Base-by-base conservation (phyloP, 2,888 invertebrate genomes). In the Meandrusa payeni region DNA sequence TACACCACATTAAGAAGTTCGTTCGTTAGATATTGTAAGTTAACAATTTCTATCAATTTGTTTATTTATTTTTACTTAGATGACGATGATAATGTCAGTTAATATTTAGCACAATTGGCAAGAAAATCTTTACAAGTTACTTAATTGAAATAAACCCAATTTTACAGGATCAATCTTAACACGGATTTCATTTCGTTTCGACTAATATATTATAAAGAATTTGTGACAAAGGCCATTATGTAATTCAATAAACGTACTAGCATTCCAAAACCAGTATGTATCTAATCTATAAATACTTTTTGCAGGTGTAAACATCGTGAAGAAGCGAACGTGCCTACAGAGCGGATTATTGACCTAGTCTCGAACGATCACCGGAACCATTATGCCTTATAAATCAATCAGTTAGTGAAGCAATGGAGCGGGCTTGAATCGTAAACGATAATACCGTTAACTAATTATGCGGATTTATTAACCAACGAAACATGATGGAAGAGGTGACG, bases 401-500 rank as follows among this genome's bases (percentile, higher is more conserved):
- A 73, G 68, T 64, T 68, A 75, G 72, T 80, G 71, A 78, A 64
- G 50, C 59, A 41, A 53, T 71, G 70, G 68, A 73, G 79, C 73
- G 75, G 85, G 67, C 70, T 68, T 60, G 78, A 76, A 80, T 82
- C 64, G 60, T 64, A 64, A 78, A 61, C 69, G 63, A 64, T 60
- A 63, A 54, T 55, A 73, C 82, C 77, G 80, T 78, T 83, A 67
- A 52, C 54, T 62, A 82, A 85, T 83, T 85, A 86, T 87, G 86
- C 77, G 65, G 73, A 69, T 76, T 73, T 70, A 76, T 74, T 83
- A 81, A 65, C 57, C 55, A 52, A 48, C 48, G 52, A 53, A 46
- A 64, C 60, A 76, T 65, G 69, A 89, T 90, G 90, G 89, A 90
- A 76, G 87, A 89, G 69, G 76, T 88, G 58, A 76, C 88, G 46